These are phyloP conservation scores for Mormyrus lacerda DNA, from an alignment of 2,113 vertebrate species.

Conservation along the genomic window DNA sequence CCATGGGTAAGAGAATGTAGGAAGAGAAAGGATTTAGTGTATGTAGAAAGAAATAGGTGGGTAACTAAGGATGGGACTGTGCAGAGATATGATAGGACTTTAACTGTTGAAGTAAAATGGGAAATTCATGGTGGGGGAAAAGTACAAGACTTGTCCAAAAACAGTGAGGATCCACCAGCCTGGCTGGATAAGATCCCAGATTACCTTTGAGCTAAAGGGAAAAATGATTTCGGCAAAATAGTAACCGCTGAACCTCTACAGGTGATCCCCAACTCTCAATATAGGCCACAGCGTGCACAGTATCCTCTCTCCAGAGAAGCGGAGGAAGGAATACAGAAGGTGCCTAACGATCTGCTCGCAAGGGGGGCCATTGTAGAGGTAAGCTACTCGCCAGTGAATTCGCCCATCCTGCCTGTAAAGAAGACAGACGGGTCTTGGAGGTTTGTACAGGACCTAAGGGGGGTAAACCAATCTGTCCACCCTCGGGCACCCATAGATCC, in stretches of 20 bases:
- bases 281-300: not conserved
- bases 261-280: not conserved
- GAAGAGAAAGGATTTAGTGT: not conserved
- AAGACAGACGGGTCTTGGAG: not conserved
- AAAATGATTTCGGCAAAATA: not conserved
- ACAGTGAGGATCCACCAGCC: not conserved
- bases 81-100: not conserved
- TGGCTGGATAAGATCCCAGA: not conserved
- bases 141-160: not conserved
- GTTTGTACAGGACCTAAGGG: too few relatives aligned
- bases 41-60: not conserved
- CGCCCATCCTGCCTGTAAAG: not conserved
- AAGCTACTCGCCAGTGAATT: not conserved
- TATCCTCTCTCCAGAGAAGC: not conserved
- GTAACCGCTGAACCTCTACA: not conserved
- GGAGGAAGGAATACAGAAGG: not conserved
- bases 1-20: not conserved
- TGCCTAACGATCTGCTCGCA: not conserved
- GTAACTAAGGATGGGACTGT: not conserved
- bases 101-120: not conserved
- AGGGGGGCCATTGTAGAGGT: not conserved
- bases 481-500: too few relatives aligned
- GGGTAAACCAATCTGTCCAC: too few relatives aligned
- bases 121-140: not conserved
- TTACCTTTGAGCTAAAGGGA: not conserved